phyloP scores from a whole-genome alignment of 2,797 vertebrate species.

The Melanotaenia pygmaea region DNA sequence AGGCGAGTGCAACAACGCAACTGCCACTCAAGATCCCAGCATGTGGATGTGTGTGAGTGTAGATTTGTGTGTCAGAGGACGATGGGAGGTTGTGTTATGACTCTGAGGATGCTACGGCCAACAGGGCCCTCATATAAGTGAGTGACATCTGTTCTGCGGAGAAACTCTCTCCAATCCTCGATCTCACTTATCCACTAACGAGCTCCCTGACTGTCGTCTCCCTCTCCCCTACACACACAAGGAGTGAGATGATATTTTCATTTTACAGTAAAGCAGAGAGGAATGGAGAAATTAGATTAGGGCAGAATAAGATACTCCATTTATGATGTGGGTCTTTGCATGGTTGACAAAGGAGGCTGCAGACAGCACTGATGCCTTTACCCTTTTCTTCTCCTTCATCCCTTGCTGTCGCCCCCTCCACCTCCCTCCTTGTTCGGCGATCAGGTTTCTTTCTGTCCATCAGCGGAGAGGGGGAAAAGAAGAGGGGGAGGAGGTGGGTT shows the following conservation, averaged over 20 bases:
- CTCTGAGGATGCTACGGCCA: slow-evolving; percentile 86
- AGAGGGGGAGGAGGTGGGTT: slow-evolving; percentile 82
- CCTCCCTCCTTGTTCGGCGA: slow-evolving; percentile 69
- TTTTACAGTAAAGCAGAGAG: slow-evolving; percentile 73
- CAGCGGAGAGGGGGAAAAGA: slow-evolving; percentile 85
- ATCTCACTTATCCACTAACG: slow-evolving; percentile 37
- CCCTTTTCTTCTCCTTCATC: slow-evolving; percentile 73
- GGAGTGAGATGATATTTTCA: slow-evolving; percentile 72
- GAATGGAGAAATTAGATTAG: slow-evolving; percentile 78
- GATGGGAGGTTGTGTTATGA: slow-evolving; percentile 84
- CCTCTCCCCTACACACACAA: slow-evolving; percentile 14
- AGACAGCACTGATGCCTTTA: slow-evolving; percentile 72
- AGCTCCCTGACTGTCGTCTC: slow-evolving; percentile 35
- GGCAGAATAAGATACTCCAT: slow-evolving; percentile 73
- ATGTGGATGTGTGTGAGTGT: slow-evolving; percentile 61
- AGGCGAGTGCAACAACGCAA: slow-evolving; percentile 84
- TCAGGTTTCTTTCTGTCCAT: slow-evolving; percentile 94
- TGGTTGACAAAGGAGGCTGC: slow-evolving; percentile 66
- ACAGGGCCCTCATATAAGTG: slow-evolving; percentile 83
- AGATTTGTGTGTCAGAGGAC: slow-evolving; percentile 54
- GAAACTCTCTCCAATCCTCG: slow-evolving; percentile 70
- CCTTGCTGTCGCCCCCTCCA: not conserved
- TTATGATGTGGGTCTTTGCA: slow-evolving; percentile 72
- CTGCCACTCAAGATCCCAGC: slow-evolving; percentile 87
- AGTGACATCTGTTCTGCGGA: slow-evolving; percentile 88